A percentile compares a stretch with the other conserved stretches of the same genome.
These are phyloP conservation scores for Sceliomorpha sp. DNA, from an alignment of 2,888 invertebrate species.

Conservation along the genomic window DNA sequence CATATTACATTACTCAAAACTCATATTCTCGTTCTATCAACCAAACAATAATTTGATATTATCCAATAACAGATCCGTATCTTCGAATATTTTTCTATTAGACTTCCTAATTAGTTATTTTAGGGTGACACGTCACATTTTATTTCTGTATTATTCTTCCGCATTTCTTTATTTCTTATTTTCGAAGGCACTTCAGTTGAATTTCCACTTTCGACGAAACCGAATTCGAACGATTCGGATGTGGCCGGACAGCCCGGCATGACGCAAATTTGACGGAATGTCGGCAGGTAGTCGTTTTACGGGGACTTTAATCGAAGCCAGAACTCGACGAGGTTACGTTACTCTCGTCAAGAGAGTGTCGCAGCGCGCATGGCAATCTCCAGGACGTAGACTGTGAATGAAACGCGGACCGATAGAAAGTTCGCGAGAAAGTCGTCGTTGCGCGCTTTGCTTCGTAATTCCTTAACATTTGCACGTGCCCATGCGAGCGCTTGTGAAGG, in stretches of 20 bases:
- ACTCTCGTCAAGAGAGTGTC: constrained; percentile 14
- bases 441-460: constrained; percentile 59
- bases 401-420: constrained; percentile 71
- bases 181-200: too few species aligned
- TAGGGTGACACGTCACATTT: too few species aligned
- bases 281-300: neutral
- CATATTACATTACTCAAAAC: too few species aligned
- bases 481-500: constrained; percentile 19
- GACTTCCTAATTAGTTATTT: too few species aligned
- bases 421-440: constrained; percentile 69
- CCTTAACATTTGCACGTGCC: constrained; percentile 38
- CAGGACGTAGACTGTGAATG: constrained; percentile 62
- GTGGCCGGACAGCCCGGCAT: constrained; percentile 10
- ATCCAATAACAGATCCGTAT: too few species aligned
- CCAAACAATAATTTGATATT: too few species aligned
- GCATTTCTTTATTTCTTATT: too few species aligned
- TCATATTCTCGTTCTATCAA: too few species aligned
- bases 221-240: too few species aligned
- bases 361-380: constrained; percentile 39
- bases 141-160: too few species aligned
- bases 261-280: constrained; percentile 9
- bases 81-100: too few species aligned
- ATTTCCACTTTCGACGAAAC: too few species aligned
- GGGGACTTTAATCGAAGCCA: constrained; percentile 19
- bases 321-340: constrained; percentile 30